A percentile compares a stretch with the other conserved stretches of the same genome.
phyloP scores from a whole-genome alignment of 2,113 vertebrate genomes.

The Romanogobio albipinnatus region DNA sequence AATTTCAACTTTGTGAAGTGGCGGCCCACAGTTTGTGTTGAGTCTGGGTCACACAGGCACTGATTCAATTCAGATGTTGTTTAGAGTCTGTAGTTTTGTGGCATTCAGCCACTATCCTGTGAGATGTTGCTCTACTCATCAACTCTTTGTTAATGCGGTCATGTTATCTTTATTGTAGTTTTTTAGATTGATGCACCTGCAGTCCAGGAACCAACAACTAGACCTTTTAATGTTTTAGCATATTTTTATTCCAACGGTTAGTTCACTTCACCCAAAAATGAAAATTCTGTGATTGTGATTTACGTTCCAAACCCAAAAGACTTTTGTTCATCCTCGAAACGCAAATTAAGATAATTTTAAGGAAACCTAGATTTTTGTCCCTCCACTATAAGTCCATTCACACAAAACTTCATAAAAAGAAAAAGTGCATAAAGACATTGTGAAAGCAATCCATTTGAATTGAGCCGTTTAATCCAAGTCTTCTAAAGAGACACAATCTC shows the following conservation, averaged over 20 bases:
- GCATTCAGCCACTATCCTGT: neutral
- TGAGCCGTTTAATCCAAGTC: neutral
- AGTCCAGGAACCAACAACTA: too few relatives aligned
- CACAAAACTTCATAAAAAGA: neutral
- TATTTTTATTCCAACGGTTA: neutral
- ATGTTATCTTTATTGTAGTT: neutral
- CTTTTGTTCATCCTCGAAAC: neutral
- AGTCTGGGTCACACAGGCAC: neutral
- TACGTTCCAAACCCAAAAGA: neutral
- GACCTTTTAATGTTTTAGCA: neutral
- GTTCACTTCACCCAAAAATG: too few relatives aligned
- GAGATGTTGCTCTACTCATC: neutral
- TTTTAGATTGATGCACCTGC: neutral
- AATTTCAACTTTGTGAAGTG: neutral
- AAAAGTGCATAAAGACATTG: neutral
- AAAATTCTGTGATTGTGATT: neutral
- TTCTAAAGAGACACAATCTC: neutral
- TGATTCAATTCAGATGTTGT: neutral
- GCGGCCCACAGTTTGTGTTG: neutral
- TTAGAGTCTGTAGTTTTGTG: neutral
- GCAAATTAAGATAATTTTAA: neutral
- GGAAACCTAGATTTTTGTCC: neutral
- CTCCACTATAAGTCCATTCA: neutral
- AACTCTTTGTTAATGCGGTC: neutral
- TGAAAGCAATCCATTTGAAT: neutral